Evolutionary conservation across 2,888 invertebrate genomes (phyloP).

Genomic region (Ethmia dodecea): DNA sequence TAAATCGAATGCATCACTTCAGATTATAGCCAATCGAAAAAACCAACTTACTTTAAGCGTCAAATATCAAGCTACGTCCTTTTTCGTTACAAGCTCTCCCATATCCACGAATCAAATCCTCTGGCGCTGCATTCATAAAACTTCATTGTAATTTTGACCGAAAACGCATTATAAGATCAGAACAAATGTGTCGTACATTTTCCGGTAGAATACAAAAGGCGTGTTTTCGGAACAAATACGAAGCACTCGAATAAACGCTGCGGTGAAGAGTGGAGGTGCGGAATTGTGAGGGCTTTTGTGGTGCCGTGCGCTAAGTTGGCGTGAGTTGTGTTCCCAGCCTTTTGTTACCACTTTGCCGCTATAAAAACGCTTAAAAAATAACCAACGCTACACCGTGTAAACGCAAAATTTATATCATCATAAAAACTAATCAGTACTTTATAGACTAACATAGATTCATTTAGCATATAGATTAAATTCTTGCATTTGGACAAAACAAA

Average conservation of each 20-base stretch:
- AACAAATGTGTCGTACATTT: no score
- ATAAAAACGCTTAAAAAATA: background rate
- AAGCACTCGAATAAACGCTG: conserved; percentile 29
- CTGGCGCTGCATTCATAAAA: conserved; percentile 60
- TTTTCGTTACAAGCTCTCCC: no score
- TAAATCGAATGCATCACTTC: no score
- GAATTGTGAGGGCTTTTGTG: conserved; percentile 12
- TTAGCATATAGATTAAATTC: no score
- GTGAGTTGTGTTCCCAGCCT: conserved; percentile 12
- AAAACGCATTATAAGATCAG: conserved; percentile 37
- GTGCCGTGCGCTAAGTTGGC: conserved; percentile 13
- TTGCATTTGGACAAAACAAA: no score
- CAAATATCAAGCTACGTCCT: no score
- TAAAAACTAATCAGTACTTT: conserved; percentile 13
- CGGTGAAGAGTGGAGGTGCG: conserved; percentile 16
- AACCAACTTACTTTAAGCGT: no score
- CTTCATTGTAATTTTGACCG: conserved; percentile 56
- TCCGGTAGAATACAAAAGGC: conserved; percentile 39
- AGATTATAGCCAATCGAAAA: no score
- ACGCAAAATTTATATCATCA: conserved; percentile 9
- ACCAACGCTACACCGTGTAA: background rate
- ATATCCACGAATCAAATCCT: no score
- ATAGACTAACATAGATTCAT: no score
- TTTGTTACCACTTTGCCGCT: conserved; percentile 6
- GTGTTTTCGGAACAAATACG: conserved; percentile 23